These are phyloP conservation scores for Myiothlypis coronata DNA, from an alignment of 2,797 vertebrate genomes.

Conservation along the genomic window DNA sequence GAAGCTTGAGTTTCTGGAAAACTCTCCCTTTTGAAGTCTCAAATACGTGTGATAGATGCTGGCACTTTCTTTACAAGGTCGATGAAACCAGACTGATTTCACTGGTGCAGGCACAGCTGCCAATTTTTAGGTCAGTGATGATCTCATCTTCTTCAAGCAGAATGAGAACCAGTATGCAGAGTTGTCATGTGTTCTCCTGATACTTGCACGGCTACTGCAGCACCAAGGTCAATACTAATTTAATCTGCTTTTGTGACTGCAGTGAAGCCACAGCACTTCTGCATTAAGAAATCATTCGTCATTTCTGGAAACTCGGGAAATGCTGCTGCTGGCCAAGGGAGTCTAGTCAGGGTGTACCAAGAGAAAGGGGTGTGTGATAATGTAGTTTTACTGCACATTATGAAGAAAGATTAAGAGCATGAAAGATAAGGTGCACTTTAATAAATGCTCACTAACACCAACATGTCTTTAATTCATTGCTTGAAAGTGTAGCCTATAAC, in stretches of 20 bases:
- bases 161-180: constrained; percentile 15
- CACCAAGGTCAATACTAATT: constrained; percentile 64
- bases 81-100: constrained; percentile 13
- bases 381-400: background rate
- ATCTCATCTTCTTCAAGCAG: constrained; percentile 55
- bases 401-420: background rate
- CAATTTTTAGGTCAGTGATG: constrained; percentile 66
- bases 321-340: background rate
- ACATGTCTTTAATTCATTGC: background rate
- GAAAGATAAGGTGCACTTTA: constrained; percentile 10
- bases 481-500: background rate
- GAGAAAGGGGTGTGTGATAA: background rate
- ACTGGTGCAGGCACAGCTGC: constrained; percentile 34
- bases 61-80: constrained; percentile 49
- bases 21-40: background rate
- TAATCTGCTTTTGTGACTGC: constrained; percentile 58
- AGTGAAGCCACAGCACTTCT: constrained; percentile 28
- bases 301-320: constrained; percentile 55
- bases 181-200: constrained; percentile 6
- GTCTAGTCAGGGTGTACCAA: background rate
- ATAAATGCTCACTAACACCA: background rate
- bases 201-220: background rate
- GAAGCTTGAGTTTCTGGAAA: constrained; percentile 19
- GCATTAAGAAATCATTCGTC: constrained; percentile 52
- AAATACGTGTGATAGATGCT: background rate